Evolutionary conservation across 2,888 invertebrate species (phyloP), one percentile per base, ranked within the genome.

Genomic region (Prosopocoilus inquinatus): DNA sequence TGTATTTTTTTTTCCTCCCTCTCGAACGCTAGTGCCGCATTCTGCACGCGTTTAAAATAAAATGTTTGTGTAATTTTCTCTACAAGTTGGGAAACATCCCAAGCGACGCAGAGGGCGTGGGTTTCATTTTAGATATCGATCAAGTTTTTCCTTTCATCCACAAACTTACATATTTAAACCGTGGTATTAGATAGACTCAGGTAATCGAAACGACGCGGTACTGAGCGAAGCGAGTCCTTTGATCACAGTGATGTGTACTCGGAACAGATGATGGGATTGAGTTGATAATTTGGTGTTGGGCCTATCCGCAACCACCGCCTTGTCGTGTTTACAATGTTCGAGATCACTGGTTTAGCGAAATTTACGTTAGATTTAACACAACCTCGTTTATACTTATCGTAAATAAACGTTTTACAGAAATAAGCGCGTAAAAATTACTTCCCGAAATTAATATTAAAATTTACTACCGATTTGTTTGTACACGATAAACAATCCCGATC

Each of bases 271-370:
- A 73, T 70, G 70, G 71, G 69, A 73, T 73, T 69, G 69, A 64
- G 70, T 70, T 69, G 70, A 71, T 73, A 74, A 74, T 73, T 73
- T 69, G 67, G 70, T 68, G 70, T 70, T 67, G 70, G 70, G 61
- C 69, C 61, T 50, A 63, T 47, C 55, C 56, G 36, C 56, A 60
- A 61, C 58, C 71, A 64, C 68, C 64, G 67, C 70, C 67, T 68
- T 67, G 64, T 65, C 68, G 63, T 71, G 73, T 73, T 72, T 73
- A 70, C 72, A 69, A 69, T 72, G 69, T 72, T 72, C 71, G 67
- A 69, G 70, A 73, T 72, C 72, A 71, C 63, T 72, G 73, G 68
- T 70, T 71, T 47, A 47, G 47, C 13, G 47, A 47, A 47, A 47
- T 47, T 47, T 35, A 47, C 47, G 47, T 47, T 47, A 35, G 33